Conservation (phyloP, 2,797 vertebrate genomes). For the Emys orbicularis region DNA sequence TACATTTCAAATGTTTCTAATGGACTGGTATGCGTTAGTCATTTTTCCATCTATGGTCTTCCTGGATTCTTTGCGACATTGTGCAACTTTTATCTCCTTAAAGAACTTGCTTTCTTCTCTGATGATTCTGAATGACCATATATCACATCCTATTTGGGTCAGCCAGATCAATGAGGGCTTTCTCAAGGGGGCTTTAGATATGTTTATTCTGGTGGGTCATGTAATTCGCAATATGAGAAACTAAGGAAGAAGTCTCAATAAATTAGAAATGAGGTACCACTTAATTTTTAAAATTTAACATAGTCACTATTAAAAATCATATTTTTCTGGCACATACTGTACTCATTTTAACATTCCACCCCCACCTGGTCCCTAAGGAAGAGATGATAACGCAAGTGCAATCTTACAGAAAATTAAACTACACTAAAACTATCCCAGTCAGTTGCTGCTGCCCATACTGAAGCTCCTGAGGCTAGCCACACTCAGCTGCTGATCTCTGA, state of each 20-base stretch:
- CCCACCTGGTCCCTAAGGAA: not conserved
- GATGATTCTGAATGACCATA: not conserved
- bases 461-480: not conserved
- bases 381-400: not conserved
- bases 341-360: not conserved
- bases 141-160: not conserved
- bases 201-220: not conserved
- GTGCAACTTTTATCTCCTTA: not conserved
- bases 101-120: not conserved
- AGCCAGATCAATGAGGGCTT: not conserved
- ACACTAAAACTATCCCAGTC: not conserved
- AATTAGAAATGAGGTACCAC: not conserved
- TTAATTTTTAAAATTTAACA: not conserved
- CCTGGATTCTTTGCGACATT: not conserved
- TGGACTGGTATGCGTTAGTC: not conserved
- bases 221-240: not conserved
- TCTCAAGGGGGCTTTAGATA: fast-evolving
- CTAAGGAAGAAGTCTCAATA: not conserved
- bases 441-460: not conserved
- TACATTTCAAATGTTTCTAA: not conserved
- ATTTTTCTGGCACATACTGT: not conserved
- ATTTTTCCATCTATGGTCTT: not conserved
- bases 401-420: not conserved
- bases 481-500: not conserved
- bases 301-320: not conserved